These are phyloP conservation scores for Bombus affinis DNA, from an alignment of 1,140 invertebrate genomes.

Conservation along the genomic window DNA sequence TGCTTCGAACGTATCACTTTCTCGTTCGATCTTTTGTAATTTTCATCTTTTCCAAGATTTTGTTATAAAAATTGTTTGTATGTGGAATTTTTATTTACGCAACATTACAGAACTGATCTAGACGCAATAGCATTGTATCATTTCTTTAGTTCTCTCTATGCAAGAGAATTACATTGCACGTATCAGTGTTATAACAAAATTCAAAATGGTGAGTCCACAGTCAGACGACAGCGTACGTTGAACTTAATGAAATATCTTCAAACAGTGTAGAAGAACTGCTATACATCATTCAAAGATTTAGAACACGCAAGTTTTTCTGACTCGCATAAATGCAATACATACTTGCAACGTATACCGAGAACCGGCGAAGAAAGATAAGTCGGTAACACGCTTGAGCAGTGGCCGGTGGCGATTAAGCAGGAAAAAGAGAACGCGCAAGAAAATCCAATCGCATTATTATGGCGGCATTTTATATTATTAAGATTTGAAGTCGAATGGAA, in stretches of 20 bases:
- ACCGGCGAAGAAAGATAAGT: not conserved
- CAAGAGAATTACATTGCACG: not conserved
- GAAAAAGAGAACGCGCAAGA: not conserved
- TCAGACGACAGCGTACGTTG: not conserved
- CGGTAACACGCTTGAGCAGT: not conserved
- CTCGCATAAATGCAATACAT: not conserved
- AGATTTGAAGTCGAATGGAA: not conserved
- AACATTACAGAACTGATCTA: too few relatives aligned
- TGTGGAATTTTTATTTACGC: not conserved
- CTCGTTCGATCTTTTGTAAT: not conserved
- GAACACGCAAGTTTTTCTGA: not conserved
- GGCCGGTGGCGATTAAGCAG: not conserved
- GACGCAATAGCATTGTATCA: not conserved
- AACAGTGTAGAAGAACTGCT: not conserved
- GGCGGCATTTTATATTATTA: not conserved
- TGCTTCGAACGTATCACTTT: not conserved
- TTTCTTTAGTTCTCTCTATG: not conserved
- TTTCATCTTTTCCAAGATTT: not conserved
- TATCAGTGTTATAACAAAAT: not conserved
- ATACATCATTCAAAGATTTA: not conserved
- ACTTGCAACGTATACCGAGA: not conserved
- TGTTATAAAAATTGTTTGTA: not conserved
- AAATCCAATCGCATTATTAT: not conserved
- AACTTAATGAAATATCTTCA: not conserved
- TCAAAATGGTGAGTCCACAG: not conserved